Evolutionary conservation across 1,140 invertebrate genomes (phyloP), one percentile per base, ranked within the genome.

Genomic region (Oscheius sp.): DNA sequence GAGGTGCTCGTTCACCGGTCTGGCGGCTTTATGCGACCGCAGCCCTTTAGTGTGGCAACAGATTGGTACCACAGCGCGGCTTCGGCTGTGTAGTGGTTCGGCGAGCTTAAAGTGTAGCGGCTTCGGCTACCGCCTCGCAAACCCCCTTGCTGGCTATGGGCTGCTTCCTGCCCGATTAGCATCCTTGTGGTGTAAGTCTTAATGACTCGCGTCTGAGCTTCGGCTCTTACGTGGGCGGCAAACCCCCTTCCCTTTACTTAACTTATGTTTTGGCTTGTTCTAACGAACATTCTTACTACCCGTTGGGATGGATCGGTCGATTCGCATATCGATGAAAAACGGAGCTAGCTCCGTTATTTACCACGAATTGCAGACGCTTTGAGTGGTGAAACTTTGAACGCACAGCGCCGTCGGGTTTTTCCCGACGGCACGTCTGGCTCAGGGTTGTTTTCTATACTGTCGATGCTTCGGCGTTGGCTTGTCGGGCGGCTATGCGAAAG

Each of bases 381-480:
- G 89, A 91, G 88, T 89, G 90, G 90, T 88, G 89, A 90, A 87
- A 88, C 88, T 89, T 91, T 88, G 89, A 91, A 91, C 89, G 90
- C 90, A 90, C 86, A 90, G 89, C 89, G 84, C 85, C 87, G 85
- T n/a, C 85, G 79, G 86, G 87, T 83, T 79, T 70, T 84, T 84
- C 77, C 80, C 79, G 85, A 82, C 86, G 87, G 86, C 86, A 88
- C 87, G 85, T 85, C 87, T 88, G 88, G 85, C 87, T 89, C 87
- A 89, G 84, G 84, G 86, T 86, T 74, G 66, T 45, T 23, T 45
- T 58, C 7, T 29, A 23, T 10, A 58, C 55, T 58, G 20, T 23
- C 20, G 7, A 7, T 58, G 10, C n/a, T 10, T 42, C n/a, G 7
- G 7, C 7, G 7, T 58, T 10, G 38, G 10, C n/a, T 42, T 10